Conservation (phyloP, 1,140 invertebrate genomes). For the Aphidius ervi region DNA sequence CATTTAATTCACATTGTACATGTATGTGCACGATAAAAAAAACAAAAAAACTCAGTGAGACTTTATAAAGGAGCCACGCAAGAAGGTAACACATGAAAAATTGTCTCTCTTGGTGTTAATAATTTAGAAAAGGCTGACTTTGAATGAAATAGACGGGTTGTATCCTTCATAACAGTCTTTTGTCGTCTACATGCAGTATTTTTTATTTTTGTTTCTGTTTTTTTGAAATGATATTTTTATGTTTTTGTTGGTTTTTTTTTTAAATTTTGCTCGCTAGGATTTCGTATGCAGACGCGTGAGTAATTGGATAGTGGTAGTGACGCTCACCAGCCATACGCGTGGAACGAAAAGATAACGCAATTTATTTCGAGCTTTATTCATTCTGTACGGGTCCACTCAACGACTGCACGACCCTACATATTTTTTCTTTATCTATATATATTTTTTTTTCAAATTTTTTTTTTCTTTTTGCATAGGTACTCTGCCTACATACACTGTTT, state of each 20-base stretch:
- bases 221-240: not conserved
- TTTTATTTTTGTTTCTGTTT: not conserved
- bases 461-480: not conserved
- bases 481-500: too few species aligned
- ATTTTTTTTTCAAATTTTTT: slow-evolving; percentile 16
- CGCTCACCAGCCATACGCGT: slow-evolving; percentile 40
- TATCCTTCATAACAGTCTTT: not conserved
- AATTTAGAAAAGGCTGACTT: too few species aligned
- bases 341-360: slow-evolving; percentile 51
- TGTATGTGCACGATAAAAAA: too few species aligned
- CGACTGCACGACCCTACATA: slow-evolving; percentile 19
- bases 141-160: too few species aligned
- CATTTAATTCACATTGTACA: too few species aligned
- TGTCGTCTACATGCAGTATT: not conserved
- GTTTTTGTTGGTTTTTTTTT: slow-evolving; percentile 4
- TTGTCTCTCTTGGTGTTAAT: too few species aligned
- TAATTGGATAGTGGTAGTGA: slow-evolving; percentile 29
- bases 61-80: too few species aligned
- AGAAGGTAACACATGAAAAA: too few species aligned
- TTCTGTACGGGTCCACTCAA: slow-evolving; percentile 27
- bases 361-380: slow-evolving; percentile 47
- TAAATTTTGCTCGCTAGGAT: not conserved
- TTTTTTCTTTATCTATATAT: slow-evolving; percentile 20
- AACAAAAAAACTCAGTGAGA: too few species aligned
- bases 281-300: slow-evolving; percentile 20